Evolutionary conservation across 2,888 invertebrate genomes (phyloP), one percentile per base, ranked within the genome.

Genomic region (Scrobipalpa costella): DNA sequence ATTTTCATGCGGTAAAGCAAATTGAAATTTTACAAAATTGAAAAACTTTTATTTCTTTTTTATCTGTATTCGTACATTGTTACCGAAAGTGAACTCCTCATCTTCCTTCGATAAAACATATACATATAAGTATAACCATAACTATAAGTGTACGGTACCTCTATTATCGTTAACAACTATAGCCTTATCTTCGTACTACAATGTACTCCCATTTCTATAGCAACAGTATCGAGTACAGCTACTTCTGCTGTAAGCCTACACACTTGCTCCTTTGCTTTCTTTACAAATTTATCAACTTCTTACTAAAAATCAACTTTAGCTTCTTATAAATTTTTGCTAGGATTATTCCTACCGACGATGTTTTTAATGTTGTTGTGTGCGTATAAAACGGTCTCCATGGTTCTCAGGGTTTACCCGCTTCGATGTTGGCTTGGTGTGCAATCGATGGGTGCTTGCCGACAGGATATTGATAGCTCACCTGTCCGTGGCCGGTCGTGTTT

Each of bases 381-480:
- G 50, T 52, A 21, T 21, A 2, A 13, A 2, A 21, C 13, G 21
- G 50, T 52, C 8, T 52, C 50, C 50, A 52, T 27, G 50, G 57
- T 57, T 34, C 5, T 27, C 17, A 8, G 57, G 57, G 57, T 57
- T 57, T 57, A 15, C 34, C 57, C 15, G 57, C 38, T 2, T 8
- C 50, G 17, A 13, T 44, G 44, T 47, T 47, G 19, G 49, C 21
- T 47, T 44, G 8, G 44, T 38, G 63, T 58, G 63, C 50, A 57
- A 36, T 47, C 63, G 57, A 57, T 57, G 49, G 57, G 34, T 21
- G 27, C 17, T 44, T 6, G 40, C 3, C 44, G 55, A n/a, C 58
- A 34, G 63, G 59, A 63, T 52, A 63, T 63, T 63, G 63, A 63
- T 63, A 63, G 63, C 63, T 33, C 38, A 57, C 50, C 50, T 52